These are phyloP conservation scores for Astropecten irregularis DNA, from an alignment of 53 echinoderm and acorn worm species.

Conservation along the genomic window DNA sequence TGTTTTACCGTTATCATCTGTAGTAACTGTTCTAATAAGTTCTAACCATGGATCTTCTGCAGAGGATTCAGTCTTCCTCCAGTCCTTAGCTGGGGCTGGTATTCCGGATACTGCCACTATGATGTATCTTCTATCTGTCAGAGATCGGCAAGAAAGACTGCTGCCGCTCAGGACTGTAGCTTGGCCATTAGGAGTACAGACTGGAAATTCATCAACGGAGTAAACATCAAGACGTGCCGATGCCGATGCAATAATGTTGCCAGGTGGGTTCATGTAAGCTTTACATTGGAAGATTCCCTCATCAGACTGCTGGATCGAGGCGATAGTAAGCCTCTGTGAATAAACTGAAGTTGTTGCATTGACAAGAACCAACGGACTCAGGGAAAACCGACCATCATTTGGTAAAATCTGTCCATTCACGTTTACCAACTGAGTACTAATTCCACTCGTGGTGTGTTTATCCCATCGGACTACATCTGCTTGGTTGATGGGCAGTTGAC, in stretches of 20 bases:
- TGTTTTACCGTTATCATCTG: background rate
- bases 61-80: background rate
- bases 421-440: background rate
- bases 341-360: background rate
- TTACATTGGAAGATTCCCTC: background rate
- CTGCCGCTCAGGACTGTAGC: slow-evolving; percentile 9
- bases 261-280: too few relatives aligned
- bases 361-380: background rate
- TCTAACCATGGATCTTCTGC: background rate
- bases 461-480: background rate
- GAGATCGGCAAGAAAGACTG: background rate
- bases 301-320: background rate
- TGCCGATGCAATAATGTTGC: too few relatives aligned
- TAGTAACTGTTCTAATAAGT: background rate
- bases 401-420: background rate
- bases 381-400: background rate
- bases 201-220: background rate
- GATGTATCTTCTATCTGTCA: background rate
- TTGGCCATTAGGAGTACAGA: slow-evolving; percentile 11
- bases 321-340: slow-evolving; percentile 2
- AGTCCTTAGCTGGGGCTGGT: background rate
- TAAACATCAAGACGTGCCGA: background rate
- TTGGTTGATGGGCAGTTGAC: background rate
- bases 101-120: background rate
- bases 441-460: background rate